Conservation (phyloP, 2,888 invertebrate species). For the Pasiphila rectangulata region DNA sequence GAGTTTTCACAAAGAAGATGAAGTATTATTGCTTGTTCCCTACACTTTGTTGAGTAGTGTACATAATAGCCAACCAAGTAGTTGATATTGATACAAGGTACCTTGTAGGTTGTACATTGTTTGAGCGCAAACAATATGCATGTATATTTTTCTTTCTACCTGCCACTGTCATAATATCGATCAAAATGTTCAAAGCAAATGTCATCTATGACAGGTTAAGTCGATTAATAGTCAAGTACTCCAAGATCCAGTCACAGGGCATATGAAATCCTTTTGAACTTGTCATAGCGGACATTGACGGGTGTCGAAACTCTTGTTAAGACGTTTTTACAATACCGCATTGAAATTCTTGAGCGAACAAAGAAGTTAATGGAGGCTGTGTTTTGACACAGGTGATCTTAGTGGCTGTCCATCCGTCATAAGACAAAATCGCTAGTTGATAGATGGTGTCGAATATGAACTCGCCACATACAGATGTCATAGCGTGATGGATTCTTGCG, state of each 20-base stretch:
- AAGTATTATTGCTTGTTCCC: no score
- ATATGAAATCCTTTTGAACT: conserved; percentile 54
- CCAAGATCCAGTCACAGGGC: conserved; percentile 53
- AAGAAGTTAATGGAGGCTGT: conserved; percentile 59
- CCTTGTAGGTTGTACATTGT: no score
- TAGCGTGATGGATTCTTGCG: conserved; percentile 33
- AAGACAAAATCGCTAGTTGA: conserved; percentile 50
- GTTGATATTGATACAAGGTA: no score
- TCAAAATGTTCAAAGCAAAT: conserved; percentile 19
- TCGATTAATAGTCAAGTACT: conserved; percentile 43
- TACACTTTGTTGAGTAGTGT: no score
- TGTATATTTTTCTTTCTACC: not conserved
- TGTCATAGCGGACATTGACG: conserved; percentile 67
- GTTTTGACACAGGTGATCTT: conserved; percentile 65
- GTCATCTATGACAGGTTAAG: conserved; percentile 39
- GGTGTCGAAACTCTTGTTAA: conserved; percentile 68
- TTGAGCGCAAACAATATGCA: not conserved
- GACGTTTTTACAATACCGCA: conserved; percentile 57
- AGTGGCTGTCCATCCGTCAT: conserved; percentile 58
- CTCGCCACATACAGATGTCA: conserved; percentile 40
- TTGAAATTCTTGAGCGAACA: conserved; percentile 62
- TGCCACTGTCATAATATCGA: not conserved
- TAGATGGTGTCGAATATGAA: conserved; percentile 59
- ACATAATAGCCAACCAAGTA: no score
- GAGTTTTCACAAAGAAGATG: no score